Conservation (phyloP, 2,797 vertebrate species). For the Acanthurus tractus region DNA sequence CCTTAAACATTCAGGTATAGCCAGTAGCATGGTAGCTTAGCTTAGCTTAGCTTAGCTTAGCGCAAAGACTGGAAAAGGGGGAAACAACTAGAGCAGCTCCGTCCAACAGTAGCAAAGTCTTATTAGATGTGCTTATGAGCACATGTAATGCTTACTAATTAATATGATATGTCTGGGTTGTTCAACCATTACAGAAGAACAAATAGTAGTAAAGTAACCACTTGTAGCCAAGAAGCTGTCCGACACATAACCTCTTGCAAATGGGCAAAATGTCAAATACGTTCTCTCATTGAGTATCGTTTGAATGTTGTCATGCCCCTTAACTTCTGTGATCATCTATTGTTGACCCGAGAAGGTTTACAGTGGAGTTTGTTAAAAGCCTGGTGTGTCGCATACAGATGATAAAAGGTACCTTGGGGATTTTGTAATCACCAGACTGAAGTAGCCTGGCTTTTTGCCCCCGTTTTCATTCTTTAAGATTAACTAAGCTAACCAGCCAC, state of each 20-base stretch:
- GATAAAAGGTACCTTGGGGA: not conserved
- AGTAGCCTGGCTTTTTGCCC: not conserved
- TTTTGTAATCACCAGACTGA: not conserved
- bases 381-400: too few species aligned
- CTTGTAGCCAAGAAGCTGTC: not conserved
- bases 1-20: not conserved
- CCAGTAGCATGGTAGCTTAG: too few species aligned
- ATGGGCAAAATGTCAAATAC: not conserved
- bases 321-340: too few species aligned
- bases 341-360: too few species aligned
- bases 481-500: not conserved
- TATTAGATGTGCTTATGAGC: too few species aligned
- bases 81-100: not conserved
- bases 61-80: not conserved
- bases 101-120: not conserved
- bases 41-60: conserved; percentile 3
- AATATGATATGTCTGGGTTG: not conserved
- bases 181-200: not conserved
- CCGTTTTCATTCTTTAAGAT: not conserved
- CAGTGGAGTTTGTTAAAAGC: too few species aligned
- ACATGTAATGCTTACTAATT: not conserved
- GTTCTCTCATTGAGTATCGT: too few species aligned
- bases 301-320: too few species aligned
- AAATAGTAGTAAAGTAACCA: not conserved
- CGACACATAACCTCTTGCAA: too few species aligned